Evolutionary conservation across 2,113 vertebrate genomes (phyloP), one percentile per base, ranked within the genome.

Genomic region (Leuciscus idus): DNA sequence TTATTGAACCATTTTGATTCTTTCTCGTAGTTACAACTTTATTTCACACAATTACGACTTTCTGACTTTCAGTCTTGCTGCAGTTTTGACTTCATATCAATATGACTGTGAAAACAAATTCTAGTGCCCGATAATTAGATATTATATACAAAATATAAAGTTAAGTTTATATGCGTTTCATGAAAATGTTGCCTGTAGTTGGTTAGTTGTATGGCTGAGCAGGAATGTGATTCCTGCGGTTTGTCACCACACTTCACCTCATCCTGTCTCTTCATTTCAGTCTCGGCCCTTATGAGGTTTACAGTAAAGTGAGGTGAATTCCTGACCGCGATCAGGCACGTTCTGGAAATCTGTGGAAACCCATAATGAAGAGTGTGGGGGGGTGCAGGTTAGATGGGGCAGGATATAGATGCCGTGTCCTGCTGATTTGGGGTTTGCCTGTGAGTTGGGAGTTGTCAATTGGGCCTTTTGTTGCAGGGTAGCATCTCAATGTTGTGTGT

Each of bases 261-360:
- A 48, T n/a, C 73, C 33, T 70, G 87, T 92, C 90, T 87, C 84
- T 94, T 92, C 19, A 26, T 79, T 94, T 93, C 88, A 91, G 92
- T 92, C 92, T 80, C 77, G 81, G 2, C 64, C 86, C 75, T 90
- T 87, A 89, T 89, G 84, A 90, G 89, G 85, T 85, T 92, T 92
- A 93, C 92, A 43, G 87, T 78, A 89, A 93, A 90, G 79, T 85
- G 91, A 91, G 89, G 89, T 91, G 90, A 92, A 94, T 94, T 94
- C 92, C 93, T 93, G 30, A 85, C 87, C 21, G 17, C 78, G 89
- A 93, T 92, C 91, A 91, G 90, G 85, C 81, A 89, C 77, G 79
- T 91, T 92, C 91, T 84, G 89, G 84, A 85, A 30, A 79, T 48
- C 21, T 26, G 11, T 19, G 2, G 11, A 39, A 81, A 43, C n/a